phyloP scores from a whole-genome alignment of 2,113 vertebrate species.

The Loxodonta africana region DNA sequence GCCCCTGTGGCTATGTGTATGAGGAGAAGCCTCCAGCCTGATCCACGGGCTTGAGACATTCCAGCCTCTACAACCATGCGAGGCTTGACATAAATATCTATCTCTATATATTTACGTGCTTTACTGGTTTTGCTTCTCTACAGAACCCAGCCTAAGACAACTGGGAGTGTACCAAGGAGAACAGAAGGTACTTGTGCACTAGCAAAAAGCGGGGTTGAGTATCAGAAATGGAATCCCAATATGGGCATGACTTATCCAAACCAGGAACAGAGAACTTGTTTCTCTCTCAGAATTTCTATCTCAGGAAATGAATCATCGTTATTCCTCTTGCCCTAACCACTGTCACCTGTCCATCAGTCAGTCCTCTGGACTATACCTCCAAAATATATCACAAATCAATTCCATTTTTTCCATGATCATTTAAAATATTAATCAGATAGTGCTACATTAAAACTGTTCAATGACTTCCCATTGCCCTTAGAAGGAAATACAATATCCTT shows the following conservation, averaged over 20 bases:
- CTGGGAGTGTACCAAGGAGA: background rate
- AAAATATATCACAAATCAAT: background rate
- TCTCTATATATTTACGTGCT: no score
- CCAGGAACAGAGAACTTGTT: background rate
- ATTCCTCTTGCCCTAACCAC: background rate
- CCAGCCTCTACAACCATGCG: no score
- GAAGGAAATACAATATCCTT: background rate
- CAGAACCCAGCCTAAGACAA: no score
- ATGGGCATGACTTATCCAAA: background rate
- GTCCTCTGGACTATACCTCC: background rate
- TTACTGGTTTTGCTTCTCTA: no score
- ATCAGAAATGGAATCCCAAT: background rate
- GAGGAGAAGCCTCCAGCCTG: no score
- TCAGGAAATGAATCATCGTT: background rate
- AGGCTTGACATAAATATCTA: no score
- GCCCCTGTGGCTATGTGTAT: no score
- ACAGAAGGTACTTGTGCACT: background rate
- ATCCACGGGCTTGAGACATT: no score
- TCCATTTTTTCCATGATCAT: background rate
- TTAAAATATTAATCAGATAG: background rate
- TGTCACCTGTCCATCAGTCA: background rate
- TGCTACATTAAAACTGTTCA: background rate
- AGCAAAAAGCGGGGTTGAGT: background rate
- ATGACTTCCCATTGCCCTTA: background rate
- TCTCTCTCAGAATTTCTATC: background rate